Conservation (phyloP, 2,888 invertebrate genomes). For the Brenthis ino region DNA sequence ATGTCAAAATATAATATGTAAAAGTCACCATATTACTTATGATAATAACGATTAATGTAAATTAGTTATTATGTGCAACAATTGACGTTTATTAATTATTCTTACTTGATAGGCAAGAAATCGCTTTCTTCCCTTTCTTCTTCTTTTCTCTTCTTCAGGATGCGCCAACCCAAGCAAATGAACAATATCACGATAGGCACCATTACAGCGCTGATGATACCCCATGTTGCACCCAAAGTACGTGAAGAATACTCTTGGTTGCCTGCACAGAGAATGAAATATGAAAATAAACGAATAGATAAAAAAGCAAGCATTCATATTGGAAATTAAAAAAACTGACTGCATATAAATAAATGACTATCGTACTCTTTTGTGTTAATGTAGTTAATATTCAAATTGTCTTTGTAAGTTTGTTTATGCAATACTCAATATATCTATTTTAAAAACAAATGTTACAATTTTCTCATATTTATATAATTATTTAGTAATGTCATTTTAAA, state of each 20-base stretch:
- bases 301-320: neutral
- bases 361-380: too few relatives aligned
- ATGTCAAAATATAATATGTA: neutral
- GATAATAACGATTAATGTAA: too few relatives aligned
- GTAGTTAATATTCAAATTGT: too few relatives aligned
- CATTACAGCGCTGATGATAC: slow-evolving; percentile 88
- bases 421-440: neutral
- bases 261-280: slow-evolving; percentile 70
- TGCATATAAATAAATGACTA: too few relatives aligned
- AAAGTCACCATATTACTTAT: too few relatives aligned
- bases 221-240: slow-evolving; percentile 89
- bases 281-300: neutral
- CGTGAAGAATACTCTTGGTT: slow-evolving; percentile 90
- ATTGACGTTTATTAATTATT: neutral
- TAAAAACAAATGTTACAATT: neutral
- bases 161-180: slow-evolving; percentile 85
- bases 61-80: too few relatives aligned
- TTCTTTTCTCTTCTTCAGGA: slow-evolving; percentile 79
- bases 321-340: too few relatives aligned
- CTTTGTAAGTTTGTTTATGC: neutral
- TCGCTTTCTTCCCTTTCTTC: slow-evolving; percentile 78
- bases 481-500: slow-evolving; percentile 8
- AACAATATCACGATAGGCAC: slow-evolving; percentile 88
- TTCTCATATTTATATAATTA: neutral
- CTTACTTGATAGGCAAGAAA: slow-evolving; percentile 65